These are phyloP conservation scores for Myopa tessellatipennis DNA, from an alignment of 2,888 invertebrate genomes.

Conservation along the genomic window DNA sequence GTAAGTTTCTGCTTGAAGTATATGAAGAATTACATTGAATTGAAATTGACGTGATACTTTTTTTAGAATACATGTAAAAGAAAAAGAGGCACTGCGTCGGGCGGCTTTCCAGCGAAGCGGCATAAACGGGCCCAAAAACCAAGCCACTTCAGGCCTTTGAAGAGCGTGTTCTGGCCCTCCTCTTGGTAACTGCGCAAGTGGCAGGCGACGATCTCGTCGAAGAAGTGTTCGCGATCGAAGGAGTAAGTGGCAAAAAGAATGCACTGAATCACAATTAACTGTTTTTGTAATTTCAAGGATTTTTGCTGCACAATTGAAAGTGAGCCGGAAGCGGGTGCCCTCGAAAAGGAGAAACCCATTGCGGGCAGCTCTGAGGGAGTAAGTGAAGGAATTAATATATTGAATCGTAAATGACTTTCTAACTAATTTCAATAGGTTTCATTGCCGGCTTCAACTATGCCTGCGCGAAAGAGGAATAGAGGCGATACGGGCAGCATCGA, in stretches of 20 bases:
- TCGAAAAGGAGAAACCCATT: neutral
- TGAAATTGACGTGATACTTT: no score
- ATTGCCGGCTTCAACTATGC: no score
- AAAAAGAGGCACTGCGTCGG: neutral
- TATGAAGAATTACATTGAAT: no score
- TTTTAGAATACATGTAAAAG: neutral
- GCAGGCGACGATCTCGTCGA: neutral
- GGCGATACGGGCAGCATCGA: no score
- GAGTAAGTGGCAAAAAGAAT: neutral
- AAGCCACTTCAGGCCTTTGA: neutral
- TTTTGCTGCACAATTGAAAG: neutral
- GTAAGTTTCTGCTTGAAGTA: no score
- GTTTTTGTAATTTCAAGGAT: neutral
- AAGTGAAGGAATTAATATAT: neutral
- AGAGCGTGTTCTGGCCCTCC: neutral
- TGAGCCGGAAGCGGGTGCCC: neutral
- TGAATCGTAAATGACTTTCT: neutral
- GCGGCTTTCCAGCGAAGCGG: neutral
- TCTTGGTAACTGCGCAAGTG: neutral
- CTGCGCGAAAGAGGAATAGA: no score
- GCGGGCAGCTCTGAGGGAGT: neutral
- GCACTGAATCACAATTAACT: neutral
- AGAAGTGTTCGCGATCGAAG: neutral
- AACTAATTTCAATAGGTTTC: no score
- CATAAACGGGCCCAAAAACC: neutral